Percentiles rank a stretch among this genome's conserved stretches.
phyloP scores from a whole-genome alignment of 2,888 invertebrate species.

The Callyntrura sp. region DNA sequence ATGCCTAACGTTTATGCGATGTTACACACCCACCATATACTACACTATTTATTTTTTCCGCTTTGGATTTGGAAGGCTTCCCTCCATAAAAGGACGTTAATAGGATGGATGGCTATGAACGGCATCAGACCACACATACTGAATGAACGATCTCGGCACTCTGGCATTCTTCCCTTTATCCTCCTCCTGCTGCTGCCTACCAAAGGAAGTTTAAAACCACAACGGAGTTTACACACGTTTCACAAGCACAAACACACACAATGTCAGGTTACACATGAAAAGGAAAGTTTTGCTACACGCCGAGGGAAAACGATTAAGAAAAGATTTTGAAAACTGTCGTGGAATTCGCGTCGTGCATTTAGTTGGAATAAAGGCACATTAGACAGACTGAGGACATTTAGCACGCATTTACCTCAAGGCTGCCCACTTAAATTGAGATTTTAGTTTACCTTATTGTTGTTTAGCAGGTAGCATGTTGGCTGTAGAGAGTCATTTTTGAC shows the following conservation, averaged over 20 bases:
- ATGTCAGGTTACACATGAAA: not conserved
- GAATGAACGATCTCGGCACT: not conserved
- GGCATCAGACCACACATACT: not conserved
- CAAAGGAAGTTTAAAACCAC: not conserved
- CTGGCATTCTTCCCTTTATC: not conserved
- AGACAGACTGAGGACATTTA: not conserved
- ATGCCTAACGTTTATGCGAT: not conserved
- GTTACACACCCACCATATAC: not conserved
- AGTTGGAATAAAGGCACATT: not conserved
- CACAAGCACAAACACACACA: not conserved
- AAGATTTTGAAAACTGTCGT: constrained; percentile 22
- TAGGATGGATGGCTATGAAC: constrained; percentile 5
- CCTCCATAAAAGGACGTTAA: constrained; percentile 29
- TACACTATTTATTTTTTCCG: constrained; percentile 9
- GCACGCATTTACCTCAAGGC: constrained; percentile 2
- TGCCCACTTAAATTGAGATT: constrained; percentile 10
- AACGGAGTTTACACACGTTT: not conserved
- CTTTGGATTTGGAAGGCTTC: constrained; percentile 8
- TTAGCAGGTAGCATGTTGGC: not conserved
- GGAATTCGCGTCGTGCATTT: constrained; percentile 3
- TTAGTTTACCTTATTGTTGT: constrained; percentile 8
- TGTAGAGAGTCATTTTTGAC: not conserved
- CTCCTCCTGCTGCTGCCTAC: not conserved
- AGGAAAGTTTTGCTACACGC: not conserved
- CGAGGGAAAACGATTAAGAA: not conserved